Evolutionary conservation across 2,797 vertebrate species (phyloP).

Genomic region (Spinus olivaceus): DNA sequence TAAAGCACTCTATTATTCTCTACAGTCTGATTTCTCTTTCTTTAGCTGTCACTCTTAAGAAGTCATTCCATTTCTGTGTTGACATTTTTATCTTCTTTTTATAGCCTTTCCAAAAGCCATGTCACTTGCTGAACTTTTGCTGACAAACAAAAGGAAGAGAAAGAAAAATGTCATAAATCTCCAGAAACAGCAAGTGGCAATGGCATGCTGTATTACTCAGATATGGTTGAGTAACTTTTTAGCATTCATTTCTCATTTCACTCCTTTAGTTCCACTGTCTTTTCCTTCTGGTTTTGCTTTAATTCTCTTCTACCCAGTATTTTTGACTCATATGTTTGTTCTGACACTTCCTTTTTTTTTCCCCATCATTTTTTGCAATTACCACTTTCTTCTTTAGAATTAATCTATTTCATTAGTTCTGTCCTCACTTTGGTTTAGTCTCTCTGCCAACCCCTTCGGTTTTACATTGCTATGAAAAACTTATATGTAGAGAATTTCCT

Average conservation of each 20-base stretch:
- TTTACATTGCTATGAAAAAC: not conserved
- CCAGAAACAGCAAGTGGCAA: not conserved
- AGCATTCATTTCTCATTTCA: not conserved
- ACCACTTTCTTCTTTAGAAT: not conserved
- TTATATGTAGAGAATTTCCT: not conserved
- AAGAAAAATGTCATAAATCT: not conserved
- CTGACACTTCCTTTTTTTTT: not conserved
- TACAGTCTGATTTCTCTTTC: not conserved
- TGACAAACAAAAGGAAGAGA: slow-evolving; percentile 10
- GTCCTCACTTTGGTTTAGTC: not conserved
- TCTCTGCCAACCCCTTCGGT: not conserved
- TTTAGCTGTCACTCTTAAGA: not conserved
- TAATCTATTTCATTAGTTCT: not conserved
- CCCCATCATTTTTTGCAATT: not conserved
- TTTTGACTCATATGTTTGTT: not conserved
- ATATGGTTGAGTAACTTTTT: not conserved
- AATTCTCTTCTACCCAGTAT: not conserved
- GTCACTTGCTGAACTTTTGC: not conserved
- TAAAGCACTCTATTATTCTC: not conserved
- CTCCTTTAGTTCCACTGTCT: not conserved
- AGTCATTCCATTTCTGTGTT: slow-evolving; percentile 10
- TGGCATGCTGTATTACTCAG: not conserved
- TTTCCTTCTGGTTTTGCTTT: not conserved
- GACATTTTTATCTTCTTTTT: slow-evolving; percentile 25
- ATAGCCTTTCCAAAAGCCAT: not conserved